Base-by-base conservation (phyloP, 2,888 invertebrate genomes). In the Drosophila recens region DNA sequence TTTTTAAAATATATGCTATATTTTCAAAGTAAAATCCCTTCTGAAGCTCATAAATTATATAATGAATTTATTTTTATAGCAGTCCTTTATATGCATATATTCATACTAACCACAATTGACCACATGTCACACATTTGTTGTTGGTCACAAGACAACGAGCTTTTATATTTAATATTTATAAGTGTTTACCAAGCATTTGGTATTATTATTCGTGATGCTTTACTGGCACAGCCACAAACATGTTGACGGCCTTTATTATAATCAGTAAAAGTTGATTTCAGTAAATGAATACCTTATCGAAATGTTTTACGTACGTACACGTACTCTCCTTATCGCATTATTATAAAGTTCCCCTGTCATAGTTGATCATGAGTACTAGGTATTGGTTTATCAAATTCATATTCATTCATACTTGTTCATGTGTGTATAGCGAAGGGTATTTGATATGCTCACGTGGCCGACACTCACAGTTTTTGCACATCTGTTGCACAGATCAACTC, bases 321-420 rank as follows among this genome's bases (percentile, higher is more conserved):
- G 49, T 59, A 66, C 62, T 45, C 40, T 40, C 9, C 62, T 75
- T 79, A 77, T 77, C 76, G 8, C 53, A 3, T 13, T 30, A 17
- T 40, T 49, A 54, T 58, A 53, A 46, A 38, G n/a, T 53, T 40
- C 8, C 48, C 49, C 38, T 62, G 53, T 62, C 69, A 61, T 3
- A 52, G 11, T 54, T 62, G 62, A 48, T 20, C 51, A 38, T 42
- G 45, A 23, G 43, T 48, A 61, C 53, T 54, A 30, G 40, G 10
- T 11, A 23, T 43, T 36, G 33, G 36, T 34, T 45, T 77, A 62
- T 73, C 61, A 58, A 17, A 49, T 73, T 78, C 74, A 74, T 70
- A 49, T 76, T 79, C 75, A 79, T 71, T 78, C 69, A 72, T 72
- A 42, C 20, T 17, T 8, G 20, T n/a, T n/a, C 3, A 20, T 10